Percentiles rank a stretch among this genome's conserved stretches.
phyloP scores from a whole-genome alignment of 2,113 vertebrate genomes.

The Gasterosteus nipponicus region DNA sequence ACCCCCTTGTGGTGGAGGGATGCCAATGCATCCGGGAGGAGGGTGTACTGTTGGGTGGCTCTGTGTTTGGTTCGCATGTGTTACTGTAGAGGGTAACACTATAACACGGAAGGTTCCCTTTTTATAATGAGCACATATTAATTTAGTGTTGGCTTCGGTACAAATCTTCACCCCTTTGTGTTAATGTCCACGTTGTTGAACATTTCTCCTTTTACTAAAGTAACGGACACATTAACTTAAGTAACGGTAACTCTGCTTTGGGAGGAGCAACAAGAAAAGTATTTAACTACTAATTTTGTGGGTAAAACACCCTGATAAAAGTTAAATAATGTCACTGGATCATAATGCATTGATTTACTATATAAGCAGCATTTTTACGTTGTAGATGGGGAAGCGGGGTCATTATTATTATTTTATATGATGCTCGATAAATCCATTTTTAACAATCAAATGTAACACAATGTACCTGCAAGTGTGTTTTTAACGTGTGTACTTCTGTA shows the following conservation, averaged over 20 bases:
- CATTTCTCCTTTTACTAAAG: neutral
- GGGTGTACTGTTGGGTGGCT: too few relatives aligned
- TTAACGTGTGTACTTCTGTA: neutral
- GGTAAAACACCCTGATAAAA: neutral
- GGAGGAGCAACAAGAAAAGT: neutral
- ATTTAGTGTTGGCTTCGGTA: neutral
- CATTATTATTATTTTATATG: neutral
- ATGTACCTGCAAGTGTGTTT: neutral
- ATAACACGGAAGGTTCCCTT: neutral
- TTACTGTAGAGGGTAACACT: neutral
- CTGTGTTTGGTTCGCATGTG: neutral
- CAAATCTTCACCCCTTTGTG: neutral
- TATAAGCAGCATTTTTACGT: neutral
- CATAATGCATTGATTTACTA: neutral
- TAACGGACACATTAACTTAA: neutral
- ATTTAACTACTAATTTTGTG: neutral
- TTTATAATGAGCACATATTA: neutral
- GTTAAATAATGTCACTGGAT: neutral
- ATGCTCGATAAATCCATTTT: neutral
- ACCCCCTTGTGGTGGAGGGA: conserved; percentile 59
- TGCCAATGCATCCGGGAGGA: conserved; percentile 22
- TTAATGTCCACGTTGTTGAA: neutral
- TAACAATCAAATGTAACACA: neutral
- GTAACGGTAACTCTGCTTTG: neutral
- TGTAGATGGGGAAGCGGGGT: neutral